Evolutionary conservation across 2,888 invertebrate genomes (phyloP), one percentile per base, ranked within the genome.

Genomic region (Ophion ventricosus): DNA sequence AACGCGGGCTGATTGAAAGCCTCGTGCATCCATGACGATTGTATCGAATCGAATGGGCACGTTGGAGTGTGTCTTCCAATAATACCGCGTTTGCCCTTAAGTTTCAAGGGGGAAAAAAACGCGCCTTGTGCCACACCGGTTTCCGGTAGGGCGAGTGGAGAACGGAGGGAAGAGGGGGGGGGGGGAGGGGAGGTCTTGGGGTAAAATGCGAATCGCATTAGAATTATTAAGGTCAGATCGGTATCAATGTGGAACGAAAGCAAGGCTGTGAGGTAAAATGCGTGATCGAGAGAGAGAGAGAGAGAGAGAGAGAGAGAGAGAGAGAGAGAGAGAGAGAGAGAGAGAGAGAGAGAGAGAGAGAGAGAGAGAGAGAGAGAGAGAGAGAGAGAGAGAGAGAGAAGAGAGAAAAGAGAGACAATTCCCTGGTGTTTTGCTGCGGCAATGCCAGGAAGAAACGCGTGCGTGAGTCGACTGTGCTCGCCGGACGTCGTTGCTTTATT

Each of bases 151-250:
- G 8, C 35, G 35, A 7, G 35, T n/a, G n/a, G n/a, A n/a, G n/a
- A n/a, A n/a, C 8, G 8, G 35, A 1, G 35, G 35, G 35, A 35
- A 5, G 35, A 7, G 35, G n/a, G n/a, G n/a, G n/a, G n/a, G n/a
- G n/a, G 4, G 1, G 35, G 35, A 8, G 29, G 17, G 14, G 17
- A 11, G 17, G 29, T 11, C 20, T 57, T 57, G 73, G 69, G 74
- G 72, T 74, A 69, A 75, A 84, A 78, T 81, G 77, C 69, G 80
- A 84, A 80, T 77, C 73, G 83, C 82, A 77, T 85, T 82, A 86
- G 87, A 87, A 87, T 85, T 88, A 89, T 90, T 89, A 89, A 89
- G 90, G 90, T 89, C 89, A 89, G 89, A 89, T 90, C 83, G 85
- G 86, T 88, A 90, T 90, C 90, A 85, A 90, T 88, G 85, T 87